Evolutionary conservation across 2,888 invertebrate genomes (phyloP).

Genomic region (Synergus itoensis): DNA sequence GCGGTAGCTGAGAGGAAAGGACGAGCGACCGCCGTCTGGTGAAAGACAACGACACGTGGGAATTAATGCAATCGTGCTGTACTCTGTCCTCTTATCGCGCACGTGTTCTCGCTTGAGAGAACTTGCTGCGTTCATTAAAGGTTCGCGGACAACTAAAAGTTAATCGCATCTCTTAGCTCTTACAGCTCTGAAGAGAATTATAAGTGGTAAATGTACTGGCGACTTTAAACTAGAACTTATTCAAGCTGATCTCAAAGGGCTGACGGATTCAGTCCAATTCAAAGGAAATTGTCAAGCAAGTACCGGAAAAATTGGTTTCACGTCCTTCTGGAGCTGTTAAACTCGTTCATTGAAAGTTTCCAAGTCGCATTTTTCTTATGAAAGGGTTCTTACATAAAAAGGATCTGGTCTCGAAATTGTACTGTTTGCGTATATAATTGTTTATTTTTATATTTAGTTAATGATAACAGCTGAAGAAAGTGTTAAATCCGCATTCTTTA

Average conservation of each 20-base stretch:
- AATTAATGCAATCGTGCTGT: conserved; percentile 37
- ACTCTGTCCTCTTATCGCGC: conserved; percentile 38
- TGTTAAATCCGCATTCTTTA: not conserved
- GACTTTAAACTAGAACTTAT: conserved; percentile 10
- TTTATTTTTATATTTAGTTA: no score
- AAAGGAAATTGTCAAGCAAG: not conserved
- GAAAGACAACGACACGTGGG: conserved; percentile 34
- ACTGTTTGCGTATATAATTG: no score
- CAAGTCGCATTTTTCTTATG: not conserved
- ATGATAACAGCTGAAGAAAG: not conserved
- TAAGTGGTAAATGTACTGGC: conserved; percentile 31
- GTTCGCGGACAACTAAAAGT: conserved; percentile 32
- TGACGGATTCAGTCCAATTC: conserved; percentile 1
- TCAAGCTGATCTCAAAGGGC: conserved; percentile 5
- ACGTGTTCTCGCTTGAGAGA: conserved; percentile 35
- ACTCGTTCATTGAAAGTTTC: not conserved
- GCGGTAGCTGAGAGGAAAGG: not conserved
- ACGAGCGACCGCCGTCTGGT: not conserved
- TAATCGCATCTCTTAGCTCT: conserved; percentile 37
- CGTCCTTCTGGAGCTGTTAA: not conserved
- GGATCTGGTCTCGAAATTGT: not conserved
- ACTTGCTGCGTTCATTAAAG: conserved; percentile 38
- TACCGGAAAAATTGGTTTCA: not conserved
- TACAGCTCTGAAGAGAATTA: conserved; percentile 8
- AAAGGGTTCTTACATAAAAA: not conserved